Conservation (phyloP, 2,797 vertebrate species). For the Menidia menidia region DNA sequence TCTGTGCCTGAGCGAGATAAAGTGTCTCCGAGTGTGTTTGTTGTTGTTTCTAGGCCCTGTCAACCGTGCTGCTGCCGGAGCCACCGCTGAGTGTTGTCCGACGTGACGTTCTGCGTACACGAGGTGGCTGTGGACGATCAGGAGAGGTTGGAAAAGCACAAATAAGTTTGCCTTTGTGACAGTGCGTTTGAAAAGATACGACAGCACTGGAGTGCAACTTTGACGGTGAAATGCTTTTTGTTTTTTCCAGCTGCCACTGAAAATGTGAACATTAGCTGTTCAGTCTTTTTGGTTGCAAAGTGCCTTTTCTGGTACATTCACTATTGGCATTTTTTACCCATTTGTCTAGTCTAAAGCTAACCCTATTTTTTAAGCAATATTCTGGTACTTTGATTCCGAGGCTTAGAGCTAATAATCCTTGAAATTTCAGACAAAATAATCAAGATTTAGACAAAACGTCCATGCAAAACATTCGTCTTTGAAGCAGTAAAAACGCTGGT, state of each 20-base stretch:
- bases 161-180: slow-evolving; percentile 26
- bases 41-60: slow-evolving; percentile 37
- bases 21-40: slow-evolving; percentile 19
- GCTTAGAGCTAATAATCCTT: slow-evolving; percentile 23
- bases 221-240: background rate
- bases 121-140: slow-evolving; percentile 28
- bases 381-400: slow-evolving; percentile 19
- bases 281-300: background rate
- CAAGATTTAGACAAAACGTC: background rate
- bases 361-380: slow-evolving; percentile 14
- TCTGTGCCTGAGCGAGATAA: slow-evolving; percentile 21
- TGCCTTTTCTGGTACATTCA: background rate
- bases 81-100: slow-evolving; percentile 24
- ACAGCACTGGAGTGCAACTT: background rate
- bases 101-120: slow-evolving; percentile 49
- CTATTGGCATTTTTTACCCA: slow-evolving; percentile 25
- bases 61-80: slow-evolving; percentile 37
- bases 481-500: background rate
- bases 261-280: slow-evolving; percentile 3
- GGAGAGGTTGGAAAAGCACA: slow-evolving; percentile 23
- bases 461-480: background rate
- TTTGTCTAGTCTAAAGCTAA: slow-evolving; percentile 21
- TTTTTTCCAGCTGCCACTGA: slow-evolving; percentile 2
- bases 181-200: slow-evolving; percentile 25
- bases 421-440: background rate